phyloP scores from a whole-genome alignment of 2,113 vertebrate species.

The Odobenus rosmarus region DNA sequence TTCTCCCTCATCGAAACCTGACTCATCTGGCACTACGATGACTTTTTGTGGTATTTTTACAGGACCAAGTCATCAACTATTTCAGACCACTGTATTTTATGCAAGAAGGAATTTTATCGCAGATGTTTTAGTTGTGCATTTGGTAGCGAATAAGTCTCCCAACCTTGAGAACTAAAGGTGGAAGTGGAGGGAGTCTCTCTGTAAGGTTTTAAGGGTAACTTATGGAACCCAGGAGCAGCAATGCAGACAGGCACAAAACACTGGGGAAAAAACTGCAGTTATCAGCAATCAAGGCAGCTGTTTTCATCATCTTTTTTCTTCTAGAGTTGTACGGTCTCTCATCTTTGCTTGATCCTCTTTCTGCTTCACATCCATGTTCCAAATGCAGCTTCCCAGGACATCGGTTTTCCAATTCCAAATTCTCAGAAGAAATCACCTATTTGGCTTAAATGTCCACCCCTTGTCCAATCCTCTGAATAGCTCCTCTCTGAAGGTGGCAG shows the following conservation, averaged over 20 bases:
- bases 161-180: background rate
- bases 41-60: background rate
- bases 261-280: background rate
- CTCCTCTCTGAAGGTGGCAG: background rate
- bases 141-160: background rate
- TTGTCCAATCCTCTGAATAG: background rate
- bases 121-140: background rate
- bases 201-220: background rate
- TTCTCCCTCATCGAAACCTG: background rate
- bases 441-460: background rate
- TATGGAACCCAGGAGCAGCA: background rate
- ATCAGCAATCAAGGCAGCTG: background rate
- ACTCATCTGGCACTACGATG: background rate
- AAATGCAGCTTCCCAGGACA: background rate
- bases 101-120: background rate
- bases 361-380: background rate
- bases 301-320: background rate
- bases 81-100: background rate
- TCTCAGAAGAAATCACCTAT: background rate
- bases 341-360: background rate
- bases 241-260: background rate
- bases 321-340: background rate
- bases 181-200: background rate
- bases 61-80: conserved; percentile 1
- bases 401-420: background rate